Base-by-base conservation (phyloP, 37 sponge, comb jelly and placozoan genomes). In the Corticium candelabrum region DNA sequence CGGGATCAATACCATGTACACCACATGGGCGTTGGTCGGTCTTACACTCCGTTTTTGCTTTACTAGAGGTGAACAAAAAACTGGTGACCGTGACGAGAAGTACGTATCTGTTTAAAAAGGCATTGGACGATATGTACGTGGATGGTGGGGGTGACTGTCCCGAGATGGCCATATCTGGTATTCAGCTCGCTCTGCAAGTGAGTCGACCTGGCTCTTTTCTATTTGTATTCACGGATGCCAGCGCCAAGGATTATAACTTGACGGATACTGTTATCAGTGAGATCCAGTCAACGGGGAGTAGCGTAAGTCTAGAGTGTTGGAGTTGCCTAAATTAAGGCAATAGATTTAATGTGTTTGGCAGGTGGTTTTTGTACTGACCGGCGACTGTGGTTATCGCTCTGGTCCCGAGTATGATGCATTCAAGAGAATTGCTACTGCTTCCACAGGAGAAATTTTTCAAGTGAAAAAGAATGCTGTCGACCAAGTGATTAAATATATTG, bases 321-420 rank as follows among this genome's bases (percentile, higher is more conserved):
- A 15, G 29, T 7, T 33, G 21, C 5, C 5, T 5, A 15, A 70
- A 70, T 32, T 5, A 70, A 70, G 5, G 21, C 29, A 5, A 32
- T 32, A 29, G 5, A 30, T 4, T 34, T 35, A 29, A 5, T 5
- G 5, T 4, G 4, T 70, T 29, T 33, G 4, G 5, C 35, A 70
- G 73, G 73, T 70, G n/a, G 29, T 70, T n/a, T 70, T 70, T 29
- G 73, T 70, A 33, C 29, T 70, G 73, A 70, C 73, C n/a, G 73
- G 73, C 29, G 73, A 70, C 73, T 70, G 73, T 32, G 29, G 29
- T 32, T 4, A 70, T 70, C 73, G 29, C 5, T n/a, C 5, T 29
- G 32, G 32, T n/a, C n/a, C 7, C 7, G 73, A 15, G 21, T 70
- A n/a, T 29, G 5, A 5, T 7, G 73, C 73, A 4, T 70, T 33